These are phyloP conservation scores for Loris lydekkerianus DNA, from an alignment of 2,797 vertebrate genomes.

Conservation along the genomic window DNA sequence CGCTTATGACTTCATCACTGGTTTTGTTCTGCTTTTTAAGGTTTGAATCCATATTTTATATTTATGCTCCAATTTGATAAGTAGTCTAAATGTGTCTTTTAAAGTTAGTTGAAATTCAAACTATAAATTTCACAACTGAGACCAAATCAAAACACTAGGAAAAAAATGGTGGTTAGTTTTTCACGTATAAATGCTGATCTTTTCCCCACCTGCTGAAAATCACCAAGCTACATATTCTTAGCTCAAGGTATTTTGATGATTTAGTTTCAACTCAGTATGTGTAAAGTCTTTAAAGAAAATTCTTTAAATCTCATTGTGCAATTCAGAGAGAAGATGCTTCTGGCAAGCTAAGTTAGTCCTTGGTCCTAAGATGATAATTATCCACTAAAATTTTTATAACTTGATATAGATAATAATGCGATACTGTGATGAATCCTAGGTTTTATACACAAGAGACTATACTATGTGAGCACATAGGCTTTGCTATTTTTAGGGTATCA, in stretches of 20 bases:
- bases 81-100: neutral
- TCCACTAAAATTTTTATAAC: neutral
- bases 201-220: neutral
- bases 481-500: neutral
- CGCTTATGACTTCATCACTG: neutral
- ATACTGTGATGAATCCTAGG: neutral
- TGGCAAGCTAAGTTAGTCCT: neutral
- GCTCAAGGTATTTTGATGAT: neutral
- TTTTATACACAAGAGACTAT: neutral
- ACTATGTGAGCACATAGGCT: neutral
- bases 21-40: neutral
- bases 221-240: neutral
- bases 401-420: neutral
- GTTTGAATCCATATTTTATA: constrained; percentile 19
- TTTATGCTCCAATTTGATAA: neutral
- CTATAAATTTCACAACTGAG: neutral
- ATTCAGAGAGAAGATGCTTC: neutral
- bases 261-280: neutral
- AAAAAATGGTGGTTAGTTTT: neutral
- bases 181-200: neutral
- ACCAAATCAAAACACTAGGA: neutral
- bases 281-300: neutral
- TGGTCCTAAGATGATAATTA: neutral
- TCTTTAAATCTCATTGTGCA: neutral
- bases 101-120: constrained; percentile 39